Evolutionary conservation across 1,140 invertebrate species (phyloP).

Genomic region (Mamestra configurata): DNA sequence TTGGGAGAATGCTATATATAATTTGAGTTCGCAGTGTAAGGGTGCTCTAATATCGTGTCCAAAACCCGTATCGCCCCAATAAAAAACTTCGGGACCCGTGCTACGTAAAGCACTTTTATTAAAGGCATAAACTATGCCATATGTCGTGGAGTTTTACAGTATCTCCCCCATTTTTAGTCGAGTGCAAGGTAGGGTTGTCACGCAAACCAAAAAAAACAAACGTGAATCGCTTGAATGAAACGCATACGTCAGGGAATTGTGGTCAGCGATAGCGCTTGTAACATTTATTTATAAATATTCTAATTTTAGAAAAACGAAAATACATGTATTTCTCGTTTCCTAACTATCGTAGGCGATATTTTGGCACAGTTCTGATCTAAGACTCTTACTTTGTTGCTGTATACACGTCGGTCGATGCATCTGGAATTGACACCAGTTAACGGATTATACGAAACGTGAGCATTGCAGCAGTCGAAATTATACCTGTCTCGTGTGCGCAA

Average conservation of each 20-base stretch:
- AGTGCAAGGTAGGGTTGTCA: constrained; percentile 5
- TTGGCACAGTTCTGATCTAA: not conserved
- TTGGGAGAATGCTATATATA: no score
- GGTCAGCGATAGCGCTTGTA: not conserved
- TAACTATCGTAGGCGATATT: constrained; percentile 3
- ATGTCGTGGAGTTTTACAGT: constrained; percentile 13
- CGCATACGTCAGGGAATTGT: no score
- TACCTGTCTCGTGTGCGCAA: constrained; percentile 17
- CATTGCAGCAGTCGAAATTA: not conserved
- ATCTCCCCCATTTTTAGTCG: constrained; percentile 7
- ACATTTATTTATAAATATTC: not conserved
- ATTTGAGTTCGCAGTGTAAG: not conserved
- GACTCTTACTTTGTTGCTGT: not conserved
- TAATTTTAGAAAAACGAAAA: constrained; percentile 5
- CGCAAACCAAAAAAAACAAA: not conserved
- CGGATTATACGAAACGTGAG: constrained; percentile 26
- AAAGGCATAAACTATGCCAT: constrained; percentile 1
- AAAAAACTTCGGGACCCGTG: not conserved
- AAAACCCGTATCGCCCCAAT: not conserved
- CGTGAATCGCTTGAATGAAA: not conserved
- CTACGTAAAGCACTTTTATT: constrained; percentile 21
- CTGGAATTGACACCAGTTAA: constrained; percentile 25
- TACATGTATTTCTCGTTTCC: not conserved
- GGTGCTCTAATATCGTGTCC: not conserved
- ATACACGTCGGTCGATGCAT: not conserved